Evolutionary conservation across 2,797 vertebrate species (phyloP), one percentile per base, ranked within the genome.

Genomic region (Myripristis murdjan): DNA sequence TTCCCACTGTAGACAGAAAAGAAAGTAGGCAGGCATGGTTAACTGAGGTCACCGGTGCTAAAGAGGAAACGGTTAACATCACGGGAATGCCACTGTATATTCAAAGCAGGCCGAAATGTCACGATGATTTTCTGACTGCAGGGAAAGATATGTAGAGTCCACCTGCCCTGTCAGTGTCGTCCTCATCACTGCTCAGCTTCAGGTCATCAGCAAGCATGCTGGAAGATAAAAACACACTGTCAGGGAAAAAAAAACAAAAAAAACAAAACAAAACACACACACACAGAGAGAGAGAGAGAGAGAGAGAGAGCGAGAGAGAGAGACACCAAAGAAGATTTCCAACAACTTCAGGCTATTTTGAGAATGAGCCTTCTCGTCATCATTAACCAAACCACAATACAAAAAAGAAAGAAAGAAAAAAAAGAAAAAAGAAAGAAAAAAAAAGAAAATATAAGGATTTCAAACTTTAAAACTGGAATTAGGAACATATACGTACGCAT

Each of bases 131-230:
- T 33, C 16, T 3, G 33, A 31, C 10, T 56, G 31, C 15, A 6
- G 15, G 26, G 18, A 41, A 77, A 16, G 26, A 48, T 35, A 2
- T 62, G 23, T 43, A 24, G 39, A 7, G 57, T 20, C 4, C 2
- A 64, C 85, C 76, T 94, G 99, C 97, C 94, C 95, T 95, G 51
- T 96, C 95, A 80, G 76, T 92, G 75, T 98, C 97, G 48, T 99
- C 98, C 67, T 99, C 98, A 73, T 99, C 98, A 88, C 98, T 99
- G 93, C 97, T 99, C 77, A 99, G 93, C 89, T 97, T 97, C 83
- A 99, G 89, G 91, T 99, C 97, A 81, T 99, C 97, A 74, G 97
- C 98, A 65, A 99, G 97, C 97, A 99, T 98, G 70, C 98, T 98
- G 89, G 37, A 68, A 88, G 75, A 44, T 52, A 28, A 87, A 76